Conservation (phyloP, 2,888 invertebrate species). For the Leucania comma region DNA sequence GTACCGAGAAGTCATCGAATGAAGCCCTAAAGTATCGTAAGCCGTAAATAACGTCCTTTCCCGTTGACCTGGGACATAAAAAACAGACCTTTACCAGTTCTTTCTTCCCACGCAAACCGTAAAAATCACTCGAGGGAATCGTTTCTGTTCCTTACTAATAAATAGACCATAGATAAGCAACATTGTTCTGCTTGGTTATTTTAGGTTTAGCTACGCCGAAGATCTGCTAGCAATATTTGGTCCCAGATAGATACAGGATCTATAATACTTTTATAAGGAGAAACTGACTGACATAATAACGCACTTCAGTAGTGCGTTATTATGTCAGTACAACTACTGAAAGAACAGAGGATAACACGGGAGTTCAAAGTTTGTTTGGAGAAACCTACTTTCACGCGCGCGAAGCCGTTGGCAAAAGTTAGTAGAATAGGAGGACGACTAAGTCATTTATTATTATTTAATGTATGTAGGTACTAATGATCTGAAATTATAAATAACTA, state of each 20-base stretch:
- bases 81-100: slow-evolving; percentile 27
- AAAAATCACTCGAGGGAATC: slow-evolving; percentile 49
- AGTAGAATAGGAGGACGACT: not conserved
- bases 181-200: not conserved
- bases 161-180: slow-evolving; percentile 33
- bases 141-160: slow-evolving; percentile 34
- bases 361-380: too few relatives aligned
- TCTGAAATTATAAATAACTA: too few relatives aligned
- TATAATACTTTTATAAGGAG: too few relatives aligned
- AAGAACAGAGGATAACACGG: too few relatives aligned
- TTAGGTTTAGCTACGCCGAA: not conserved
- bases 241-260: not conserved
- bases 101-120: slow-evolving; percentile 41
- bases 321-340: too few relatives aligned
- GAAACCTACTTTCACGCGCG: too few relatives aligned
- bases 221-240: not conserved
- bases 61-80: slow-evolving; percentile 44
- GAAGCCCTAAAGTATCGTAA: slow-evolving; percentile 25
- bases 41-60: slow-evolving; percentile 43
- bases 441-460: not conserved
- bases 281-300: too few relatives aligned
- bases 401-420: too few relatives aligned
- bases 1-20: slow-evolving; percentile 12
- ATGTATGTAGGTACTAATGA: not conserved
- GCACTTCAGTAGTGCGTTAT: too few relatives aligned